Conservation (phyloP, 30 jellyfish, hydroid and myxozoan genomes). For the Chironex yamaguchii region DNA sequence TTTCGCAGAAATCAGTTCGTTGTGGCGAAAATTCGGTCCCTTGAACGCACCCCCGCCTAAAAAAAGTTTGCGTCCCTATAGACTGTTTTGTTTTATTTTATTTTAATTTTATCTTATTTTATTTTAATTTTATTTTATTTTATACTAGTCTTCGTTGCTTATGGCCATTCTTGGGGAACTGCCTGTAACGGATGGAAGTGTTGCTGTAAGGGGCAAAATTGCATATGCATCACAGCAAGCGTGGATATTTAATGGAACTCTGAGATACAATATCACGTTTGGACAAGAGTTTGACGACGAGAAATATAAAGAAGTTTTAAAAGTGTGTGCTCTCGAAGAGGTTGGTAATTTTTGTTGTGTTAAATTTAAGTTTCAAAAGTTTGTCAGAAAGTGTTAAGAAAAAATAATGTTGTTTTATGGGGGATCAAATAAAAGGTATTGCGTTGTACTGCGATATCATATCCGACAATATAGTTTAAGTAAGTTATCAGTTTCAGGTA, state of each 20-base stretch:
- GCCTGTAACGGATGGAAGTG: conserved; percentile 70
- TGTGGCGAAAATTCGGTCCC: no score
- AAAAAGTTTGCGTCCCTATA: no score
- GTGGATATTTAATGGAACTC: conserved; percentile 92
- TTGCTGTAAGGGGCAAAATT: conserved; percentile 76
- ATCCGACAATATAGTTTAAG: no score
- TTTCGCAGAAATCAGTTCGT: no score
- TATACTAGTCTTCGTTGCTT: conserved; percentile 82
- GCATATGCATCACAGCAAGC: conserved; percentile 91
- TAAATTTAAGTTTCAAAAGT: neutral
- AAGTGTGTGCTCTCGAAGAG: conserved; percentile 88
- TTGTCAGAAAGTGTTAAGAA: no score
- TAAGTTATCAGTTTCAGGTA: no score
- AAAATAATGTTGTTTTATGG: no score
- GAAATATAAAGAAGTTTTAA: conserved; percentile 73
- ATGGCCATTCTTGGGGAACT: conserved; percentile 89
- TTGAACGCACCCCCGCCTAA: no score
- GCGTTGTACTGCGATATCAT: no score
- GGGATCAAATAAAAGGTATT: no score
- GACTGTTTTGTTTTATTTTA: no score
- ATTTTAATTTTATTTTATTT: neutral
- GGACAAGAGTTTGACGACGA: conserved; percentile 88
- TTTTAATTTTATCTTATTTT: no score
- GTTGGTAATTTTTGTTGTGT: conserved; percentile 35
- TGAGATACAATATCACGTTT: conserved; percentile 85